Evolutionary conservation across 2,113 vertebrate genomes (phyloP).

Genomic region (Neogale vison): DNA sequence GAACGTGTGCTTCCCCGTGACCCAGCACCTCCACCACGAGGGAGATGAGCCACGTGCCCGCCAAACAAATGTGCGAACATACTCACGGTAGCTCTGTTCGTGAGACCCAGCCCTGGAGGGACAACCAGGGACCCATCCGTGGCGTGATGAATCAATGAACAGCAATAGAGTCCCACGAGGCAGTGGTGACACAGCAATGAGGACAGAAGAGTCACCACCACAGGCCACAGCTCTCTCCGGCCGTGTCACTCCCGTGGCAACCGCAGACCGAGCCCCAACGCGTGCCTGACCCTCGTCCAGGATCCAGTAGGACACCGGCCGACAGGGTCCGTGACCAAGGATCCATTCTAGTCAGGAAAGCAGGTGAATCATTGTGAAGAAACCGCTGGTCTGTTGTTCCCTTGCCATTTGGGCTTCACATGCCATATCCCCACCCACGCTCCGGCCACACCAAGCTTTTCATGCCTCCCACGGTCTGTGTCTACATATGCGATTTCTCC

Average conservation of each 20-base stretch:
- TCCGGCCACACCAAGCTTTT: background rate
- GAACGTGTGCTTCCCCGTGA: background rate
- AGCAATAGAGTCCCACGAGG: background rate
- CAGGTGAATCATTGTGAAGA: background rate
- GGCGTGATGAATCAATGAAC: background rate
- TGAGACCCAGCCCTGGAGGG: background rate
- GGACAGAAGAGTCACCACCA: background rate
- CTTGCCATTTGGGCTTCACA: background rate
- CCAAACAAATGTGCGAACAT: background rate
- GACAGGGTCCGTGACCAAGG: background rate
- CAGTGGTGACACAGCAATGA: background rate
- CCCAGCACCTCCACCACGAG: background rate
- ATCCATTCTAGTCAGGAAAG: background rate
- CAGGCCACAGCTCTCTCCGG: background rate
- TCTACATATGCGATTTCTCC: background rate
- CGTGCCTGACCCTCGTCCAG: background rate
- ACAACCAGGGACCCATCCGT: background rate
- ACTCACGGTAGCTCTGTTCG: background rate
- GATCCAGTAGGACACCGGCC: fast-evolving
- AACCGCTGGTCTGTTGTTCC: background rate
- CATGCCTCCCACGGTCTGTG: background rate
- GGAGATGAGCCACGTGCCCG: background rate
- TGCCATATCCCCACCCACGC: background rate
- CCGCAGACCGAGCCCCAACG: background rate
- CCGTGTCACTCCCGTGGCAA: no score